These are phyloP conservation scores for Channa argus DNA, from an alignment of 2,113 vertebrate species.

Conservation along the genomic window DNA sequence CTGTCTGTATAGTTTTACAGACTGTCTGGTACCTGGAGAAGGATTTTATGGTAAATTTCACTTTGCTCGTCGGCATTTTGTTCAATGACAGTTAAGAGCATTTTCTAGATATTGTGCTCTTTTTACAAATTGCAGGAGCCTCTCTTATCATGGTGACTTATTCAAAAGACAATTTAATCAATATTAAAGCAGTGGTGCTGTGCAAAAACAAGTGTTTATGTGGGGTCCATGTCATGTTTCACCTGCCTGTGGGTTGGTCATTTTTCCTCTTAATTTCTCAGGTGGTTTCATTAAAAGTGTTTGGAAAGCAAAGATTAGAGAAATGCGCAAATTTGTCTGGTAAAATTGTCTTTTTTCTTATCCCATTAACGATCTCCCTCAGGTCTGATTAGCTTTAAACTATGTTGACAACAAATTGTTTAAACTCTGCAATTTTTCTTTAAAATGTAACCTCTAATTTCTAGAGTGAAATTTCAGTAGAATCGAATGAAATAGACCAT, in stretches of 20 bases:
- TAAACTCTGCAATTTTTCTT: no score
- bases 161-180: no score
- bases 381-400: no score
- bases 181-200: no score
- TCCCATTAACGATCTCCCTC: neutral
- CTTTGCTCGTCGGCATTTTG: neutral
- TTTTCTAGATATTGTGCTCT: neutral
- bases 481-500: no score
- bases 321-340: neutral
- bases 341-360: neutral
- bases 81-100: neutral
- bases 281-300: neutral
- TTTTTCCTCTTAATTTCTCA: no score
- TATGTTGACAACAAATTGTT: no score
- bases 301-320: neutral
- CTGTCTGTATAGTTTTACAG: conserved; percentile 25
- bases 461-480: no score
- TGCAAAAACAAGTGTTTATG: no score
- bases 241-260: neutral
- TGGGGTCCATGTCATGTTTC: neutral
- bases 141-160: no score
- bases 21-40: neutral
- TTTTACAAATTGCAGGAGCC: neutral
- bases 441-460: no score
- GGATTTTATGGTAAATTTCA: neutral